Evolutionary conservation across 2,113 vertebrate genomes (phyloP).

Genomic region (Chionis minor): DNA sequence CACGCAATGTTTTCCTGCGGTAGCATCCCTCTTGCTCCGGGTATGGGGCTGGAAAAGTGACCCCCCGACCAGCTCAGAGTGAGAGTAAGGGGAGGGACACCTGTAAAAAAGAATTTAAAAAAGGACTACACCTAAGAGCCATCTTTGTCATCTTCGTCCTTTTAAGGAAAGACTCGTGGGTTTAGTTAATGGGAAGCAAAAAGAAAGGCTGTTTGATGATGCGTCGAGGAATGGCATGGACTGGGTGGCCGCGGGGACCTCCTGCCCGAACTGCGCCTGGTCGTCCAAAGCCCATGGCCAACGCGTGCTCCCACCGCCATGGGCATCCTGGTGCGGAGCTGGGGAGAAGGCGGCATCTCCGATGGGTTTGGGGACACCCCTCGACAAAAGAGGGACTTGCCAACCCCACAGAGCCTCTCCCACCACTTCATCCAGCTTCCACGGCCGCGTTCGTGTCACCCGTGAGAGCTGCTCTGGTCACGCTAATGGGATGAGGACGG

Average conservation of each 20-base stretch:
- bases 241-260: rapidly evolving
- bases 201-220: neutral
- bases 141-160: neutral
- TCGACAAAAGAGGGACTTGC: neutral
- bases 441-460: neutral
- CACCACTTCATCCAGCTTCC: neutral
- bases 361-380: rapidly evolving
- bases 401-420: neutral
- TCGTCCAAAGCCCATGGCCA: rapidly evolving
- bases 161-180: neutral
- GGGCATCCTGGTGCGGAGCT: rapidly evolving
- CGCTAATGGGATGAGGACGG: rapidly evolving
- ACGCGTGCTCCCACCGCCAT: neutral
- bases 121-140: neutral
- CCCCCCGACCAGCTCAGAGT: neutral
- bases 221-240: rapidly evolving
- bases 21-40: neutral
- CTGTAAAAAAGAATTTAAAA: neutral
- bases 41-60: neutral
- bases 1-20: rapidly evolving
- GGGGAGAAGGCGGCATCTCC: neutral
- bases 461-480: rapidly evolving
- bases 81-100: too few species aligned
- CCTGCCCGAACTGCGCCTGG: rapidly evolving
- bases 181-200: neutral